Base-by-base conservation (phyloP, 1,140 invertebrate species). In the Philopotamus ludificatus region DNA sequence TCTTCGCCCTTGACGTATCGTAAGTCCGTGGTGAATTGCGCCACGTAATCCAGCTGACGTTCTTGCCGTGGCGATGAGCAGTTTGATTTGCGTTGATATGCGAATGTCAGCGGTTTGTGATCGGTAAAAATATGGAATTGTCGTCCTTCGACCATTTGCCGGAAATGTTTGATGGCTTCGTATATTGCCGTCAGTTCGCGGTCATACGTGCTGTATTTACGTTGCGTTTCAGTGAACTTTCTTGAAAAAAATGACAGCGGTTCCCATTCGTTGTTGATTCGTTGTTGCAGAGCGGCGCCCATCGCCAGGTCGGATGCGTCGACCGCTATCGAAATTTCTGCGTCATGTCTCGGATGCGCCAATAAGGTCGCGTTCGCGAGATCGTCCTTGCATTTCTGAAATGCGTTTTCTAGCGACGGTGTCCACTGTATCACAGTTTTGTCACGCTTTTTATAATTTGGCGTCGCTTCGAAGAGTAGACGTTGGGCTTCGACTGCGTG, bases 211-310 rank as follows among this genome's bases (percentile, higher is more conserved):
- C 47, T 50, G n/a, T 50, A 50, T 16, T 50, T 22, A n/a, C n/a
- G n/a, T n/a, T n/a, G n/a, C n/a, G n/a, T n/a, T n/a, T n/a, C n/a
- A n/a, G n/a, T n/a, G n/a, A 78, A 41, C 63, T 77, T 78, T 8
- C 63, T 72, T 0, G 73, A 77, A 51, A 75, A 79, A 49, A 79
- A 80, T 26, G 47, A 74, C 0, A 80, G 26, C 1, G 77, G 75
- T 68, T 75, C 49, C 71, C 68, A 73, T 1, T 25, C 28, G 8
- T 42, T 49, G 10, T 65, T 21, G 15, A 65, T 28, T 1, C 18
- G 10, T 66, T 80, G 78, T 16, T 80, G 71, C 3, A 82, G 47
- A 3, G 58, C 69, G 2, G 72, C 74, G 8, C 78, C 79, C 7
- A 81, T 72, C 0, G 73, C 67, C 1, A 42, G 57, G 25, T 73